These are phyloP conservation scores for Idris sp. DNA, from an alignment of 1,140 invertebrate species.

Conservation along the genomic window DNA sequence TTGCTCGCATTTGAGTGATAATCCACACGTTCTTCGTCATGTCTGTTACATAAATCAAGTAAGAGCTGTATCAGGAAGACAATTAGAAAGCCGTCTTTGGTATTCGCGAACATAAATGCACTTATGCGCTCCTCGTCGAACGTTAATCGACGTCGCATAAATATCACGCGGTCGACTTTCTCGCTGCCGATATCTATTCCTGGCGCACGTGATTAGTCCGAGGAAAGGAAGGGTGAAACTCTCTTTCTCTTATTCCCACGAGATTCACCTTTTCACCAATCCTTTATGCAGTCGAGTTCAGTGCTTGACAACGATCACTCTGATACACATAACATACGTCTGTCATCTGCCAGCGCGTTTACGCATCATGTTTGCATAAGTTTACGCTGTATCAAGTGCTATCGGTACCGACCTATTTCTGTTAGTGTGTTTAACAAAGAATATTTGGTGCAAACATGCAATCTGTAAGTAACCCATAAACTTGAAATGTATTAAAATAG, in stretches of 20 bases:
- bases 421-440: too few relatives aligned
- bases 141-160: slow-evolving; percentile 37
- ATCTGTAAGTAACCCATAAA: too few relatives aligned
- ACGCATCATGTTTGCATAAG: slow-evolving; percentile 35
- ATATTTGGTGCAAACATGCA: too few relatives aligned
- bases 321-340: slow-evolving; percentile 21
- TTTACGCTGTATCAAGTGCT: slow-evolving; percentile 6
- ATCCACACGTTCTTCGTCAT: slow-evolving; percentile 24
- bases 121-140: slow-evolving; percentile 34
- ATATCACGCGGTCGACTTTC: slow-evolving; percentile 48
- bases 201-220: slow-evolving; percentile 22
- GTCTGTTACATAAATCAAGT: slow-evolving; percentile 55
- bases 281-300: slow-evolving; percentile 36
- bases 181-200: slow-evolving; percentile 34
- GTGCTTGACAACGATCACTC: slow-evolving; percentile 7
- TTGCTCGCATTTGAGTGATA: slow-evolving; percentile 22
- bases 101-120: slow-evolving; percentile 52
- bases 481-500: too few relatives aligned
- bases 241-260: slow-evolving; percentile 42
- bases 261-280: slow-evolving; percentile 28
- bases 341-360: slow-evolving; percentile 1
- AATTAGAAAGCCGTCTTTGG: slow-evolving; percentile 70
- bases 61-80: slow-evolving; percentile 69
- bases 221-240: slow-evolving; percentile 30
- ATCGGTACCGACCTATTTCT: slow-evolving; percentile 8